Base-by-base conservation (phyloP, 2,113 vertebrate species). In the Onychorhynchus coronatus region DNA sequence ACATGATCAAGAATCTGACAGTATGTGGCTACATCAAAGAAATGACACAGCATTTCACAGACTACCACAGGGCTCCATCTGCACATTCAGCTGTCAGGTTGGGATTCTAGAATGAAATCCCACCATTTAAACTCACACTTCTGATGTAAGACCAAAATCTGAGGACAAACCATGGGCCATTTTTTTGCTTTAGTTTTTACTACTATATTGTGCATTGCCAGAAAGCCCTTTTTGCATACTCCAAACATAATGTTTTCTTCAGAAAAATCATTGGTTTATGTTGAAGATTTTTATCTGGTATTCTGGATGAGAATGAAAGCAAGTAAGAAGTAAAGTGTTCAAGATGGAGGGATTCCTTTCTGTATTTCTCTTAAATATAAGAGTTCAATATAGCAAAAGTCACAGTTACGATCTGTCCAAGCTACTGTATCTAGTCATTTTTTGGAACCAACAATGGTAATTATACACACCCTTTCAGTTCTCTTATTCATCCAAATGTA, bases 61-160 rank as follows among this genome's bases (percentile, higher is more conserved):
- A 80, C 53, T 93, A 91, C 79, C 90, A 96, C 91, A 86, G 88
- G 39, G 85, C 75, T 90, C 89, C 93, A 94, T 96, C 74, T 94
- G 91, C 59, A 83, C 67, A 62, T 25, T 96, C 93, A 93, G 78
- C 79, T 96, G 92, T 80, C 88, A 78, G 47, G 55, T 4, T 13
- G 12, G 47, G 35, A 85, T 90, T 91, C 89, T 61, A 84, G 68
- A 88, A 76, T 0, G 2, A 94, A 91, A 90, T 55, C 5, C 7
- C 52, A 58, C 28, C 47, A 61, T 70, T 85, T 76, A 83, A 79
- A 78, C 13, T 63, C 11, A 66, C 25, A 71, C 14, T 37, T 84
- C 39, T 70, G 55, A 77, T 50, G 33, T 5, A 73, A 71, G 8
- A 85, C 53, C 27, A 73, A 88, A 87, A 80, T 73, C 46, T 28